These are phyloP conservation scores for Brachionichthys hirsutus DNA, from an alignment of 2,113 vertebrate genomes.

Conservation along the genomic window DNA sequence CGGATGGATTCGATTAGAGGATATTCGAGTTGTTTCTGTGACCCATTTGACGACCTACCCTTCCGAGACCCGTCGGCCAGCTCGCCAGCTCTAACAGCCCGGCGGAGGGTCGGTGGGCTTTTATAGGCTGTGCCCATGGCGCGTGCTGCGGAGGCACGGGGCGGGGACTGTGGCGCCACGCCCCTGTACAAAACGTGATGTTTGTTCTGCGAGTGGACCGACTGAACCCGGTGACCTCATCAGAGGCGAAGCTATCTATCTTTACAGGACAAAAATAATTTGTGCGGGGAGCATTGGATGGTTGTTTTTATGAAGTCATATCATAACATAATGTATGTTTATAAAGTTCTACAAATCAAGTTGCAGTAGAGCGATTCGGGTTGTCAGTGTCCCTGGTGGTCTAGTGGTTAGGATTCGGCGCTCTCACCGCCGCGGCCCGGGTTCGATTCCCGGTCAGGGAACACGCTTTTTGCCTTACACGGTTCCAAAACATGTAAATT, in stretches of 20 bases:
- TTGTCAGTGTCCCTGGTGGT: constrained; percentile 59
- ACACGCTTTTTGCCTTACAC: neutral
- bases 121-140: constrained; percentile 28
- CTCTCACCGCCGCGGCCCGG: constrained; percentile 58
- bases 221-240: constrained; percentile 8
- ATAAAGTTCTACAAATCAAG: no score
- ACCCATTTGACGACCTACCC: constrained; percentile 65
- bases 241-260: no score
- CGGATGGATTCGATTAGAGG: constrained; percentile 41
- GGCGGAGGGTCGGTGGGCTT: accelerated
- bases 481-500: no score
- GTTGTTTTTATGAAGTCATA: no score
- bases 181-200: constrained; percentile 15
- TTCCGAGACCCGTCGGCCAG: constrained; percentile 16
- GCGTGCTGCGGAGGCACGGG: constrained; percentile 12
- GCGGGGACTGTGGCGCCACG: neutral
- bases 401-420: constrained; percentile 68
- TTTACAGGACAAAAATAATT: no score
- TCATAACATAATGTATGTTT: no score
- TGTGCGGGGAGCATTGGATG: no score
- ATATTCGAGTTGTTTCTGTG: constrained; percentile 60
- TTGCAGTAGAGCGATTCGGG: no score
- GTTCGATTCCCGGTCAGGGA: constrained; percentile 52
- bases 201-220: neutral
- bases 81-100: neutral